phyloP scores from a whole-genome alignment of 2,888 invertebrate genomes.

The Baronia brevicornis region DNA sequence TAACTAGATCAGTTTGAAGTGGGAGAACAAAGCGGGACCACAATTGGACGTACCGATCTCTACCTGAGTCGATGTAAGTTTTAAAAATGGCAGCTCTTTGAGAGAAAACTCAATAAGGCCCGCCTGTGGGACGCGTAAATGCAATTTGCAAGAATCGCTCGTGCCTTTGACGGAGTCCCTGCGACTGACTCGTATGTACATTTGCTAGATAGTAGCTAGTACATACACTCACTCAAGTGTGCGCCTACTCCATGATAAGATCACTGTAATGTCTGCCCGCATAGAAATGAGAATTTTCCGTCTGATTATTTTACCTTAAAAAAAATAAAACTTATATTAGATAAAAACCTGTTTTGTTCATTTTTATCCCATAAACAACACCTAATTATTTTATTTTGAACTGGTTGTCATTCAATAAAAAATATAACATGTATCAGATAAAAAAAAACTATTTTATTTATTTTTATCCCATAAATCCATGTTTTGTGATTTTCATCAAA shows the following conservation, averaged over 20 bases:
- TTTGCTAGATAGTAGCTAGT: constrained; percentile 53
- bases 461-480: too few species aligned
- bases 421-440: too few species aligned
- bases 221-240: constrained; percentile 19
- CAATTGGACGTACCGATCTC: constrained; percentile 56
- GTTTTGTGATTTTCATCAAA: too few species aligned
- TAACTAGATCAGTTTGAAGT: constrained; percentile 71
- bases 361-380: too few species aligned
- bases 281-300: too few species aligned
- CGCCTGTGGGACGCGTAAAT: constrained; percentile 72
- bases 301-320: too few species aligned
- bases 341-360: too few species aligned
- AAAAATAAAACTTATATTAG: too few species aligned
- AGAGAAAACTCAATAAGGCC: constrained; percentile 65
- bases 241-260: constrained; percentile 17
- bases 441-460: too few species aligned
- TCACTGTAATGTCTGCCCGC: too few species aligned
- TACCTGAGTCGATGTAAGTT: constrained; percentile 65
- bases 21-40: constrained; percentile 70
- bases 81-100: constrained; percentile 73
- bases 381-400: too few species aligned
- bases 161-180: constrained; percentile 60
- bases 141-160: constrained; percentile 66
- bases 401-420: too few species aligned
- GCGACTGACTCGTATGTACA: constrained; percentile 46